Percentiles rank a stretch among this genome's conserved stretches.
Conservation (phyloP, 2,113 vertebrate genomes). For the Gasterosteus nipponicus region DNA sequence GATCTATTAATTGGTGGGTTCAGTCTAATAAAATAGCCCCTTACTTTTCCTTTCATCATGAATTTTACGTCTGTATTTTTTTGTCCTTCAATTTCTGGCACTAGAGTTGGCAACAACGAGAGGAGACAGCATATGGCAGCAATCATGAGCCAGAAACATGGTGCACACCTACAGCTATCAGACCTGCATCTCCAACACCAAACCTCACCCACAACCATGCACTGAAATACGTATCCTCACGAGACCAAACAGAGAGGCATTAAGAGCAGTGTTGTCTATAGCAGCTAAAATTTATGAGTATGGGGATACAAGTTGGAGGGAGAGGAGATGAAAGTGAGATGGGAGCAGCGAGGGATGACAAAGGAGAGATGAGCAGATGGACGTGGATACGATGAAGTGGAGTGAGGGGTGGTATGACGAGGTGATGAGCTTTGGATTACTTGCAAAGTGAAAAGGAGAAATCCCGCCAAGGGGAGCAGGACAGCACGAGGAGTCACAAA, state of each 20-base stretch:
- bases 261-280: not conserved
- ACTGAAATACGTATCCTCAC: not conserved
- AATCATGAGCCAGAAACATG: slow-evolving; percentile 58
- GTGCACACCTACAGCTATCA: slow-evolving; percentile 52
- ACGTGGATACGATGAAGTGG: slow-evolving; percentile 48
- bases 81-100: slow-evolving; percentile 25
- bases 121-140: slow-evolving; percentile 61
- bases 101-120: slow-evolving; percentile 10
- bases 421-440: slow-evolving; percentile 47
- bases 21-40: not conserved
- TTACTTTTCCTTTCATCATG: not conserved
- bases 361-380: slow-evolving; percentile 60
- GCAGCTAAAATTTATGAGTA: slow-evolving; percentile 2
- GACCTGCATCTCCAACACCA: not conserved
- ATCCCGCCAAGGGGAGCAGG: slow-evolving; percentile 17
- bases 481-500: slow-evolving; percentile 17
- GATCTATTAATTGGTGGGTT: not conserved
- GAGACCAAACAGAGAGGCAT: not conserved
- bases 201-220: not conserved
- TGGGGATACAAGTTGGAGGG: slow-evolving; percentile 13
- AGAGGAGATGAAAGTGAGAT: slow-evolving; percentile 46
- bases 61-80: slow-evolving; percentile 15
- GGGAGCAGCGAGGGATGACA: slow-evolving; percentile 41
- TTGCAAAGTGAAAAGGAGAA: slow-evolving; percentile 40
- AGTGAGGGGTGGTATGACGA: slow-evolving; percentile 5